Base-by-base conservation (phyloP, 2,113 vertebrate genomes). In the Brachyhypopomus occidentalis region DNA sequence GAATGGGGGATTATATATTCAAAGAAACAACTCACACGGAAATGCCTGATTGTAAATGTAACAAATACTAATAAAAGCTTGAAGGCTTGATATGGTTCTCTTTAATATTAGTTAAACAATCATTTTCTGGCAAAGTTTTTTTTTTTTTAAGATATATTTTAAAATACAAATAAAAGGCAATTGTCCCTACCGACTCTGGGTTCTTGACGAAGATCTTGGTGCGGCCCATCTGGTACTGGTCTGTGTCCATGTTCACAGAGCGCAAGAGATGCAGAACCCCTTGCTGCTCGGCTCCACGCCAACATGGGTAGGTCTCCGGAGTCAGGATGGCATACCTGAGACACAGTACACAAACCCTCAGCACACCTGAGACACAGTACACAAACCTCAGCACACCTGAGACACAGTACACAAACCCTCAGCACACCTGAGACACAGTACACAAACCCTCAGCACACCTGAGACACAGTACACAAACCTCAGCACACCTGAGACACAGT, bases 211-310 rank as follows among this genome's bases (percentile, higher is more conserved):
- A 99, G 82, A 99, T 88, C 78, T 98, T 99, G 83, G 91, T 92
- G 56, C 89, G 90, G 0, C 97, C 97, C 97, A 99, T 96, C 93
- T 99, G 97, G 84, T 96, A 99, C 92, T 99, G 97, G 88, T 98
- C 97, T 0, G 89, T 88, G 1, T 99, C 97, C 97, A 99, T 98
- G 90, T 97, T 96, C 82, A 99, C 97, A 0, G 96, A 95, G n/a
- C 87, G 89, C 11, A 99, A 91, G 17, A 98, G 92, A 86, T 97
- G 96, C 85, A 97, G 95, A 79, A 97, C 96, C 0, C 97, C 97
- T 81, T 97, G 95, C 55, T 95, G 93, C 87, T 98, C 96, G 0
- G 95, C 93, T 22, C 96, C 96, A 0, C 83, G 92, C 97, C 97
- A 99, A 8, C 17, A 63, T 0, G 97, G 97, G 96, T 96, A 99